These are phyloP conservation scores for Chalcis sispes DNA, from an alignment of 2,888 invertebrate genomes.

Conservation along the genomic window DNA sequence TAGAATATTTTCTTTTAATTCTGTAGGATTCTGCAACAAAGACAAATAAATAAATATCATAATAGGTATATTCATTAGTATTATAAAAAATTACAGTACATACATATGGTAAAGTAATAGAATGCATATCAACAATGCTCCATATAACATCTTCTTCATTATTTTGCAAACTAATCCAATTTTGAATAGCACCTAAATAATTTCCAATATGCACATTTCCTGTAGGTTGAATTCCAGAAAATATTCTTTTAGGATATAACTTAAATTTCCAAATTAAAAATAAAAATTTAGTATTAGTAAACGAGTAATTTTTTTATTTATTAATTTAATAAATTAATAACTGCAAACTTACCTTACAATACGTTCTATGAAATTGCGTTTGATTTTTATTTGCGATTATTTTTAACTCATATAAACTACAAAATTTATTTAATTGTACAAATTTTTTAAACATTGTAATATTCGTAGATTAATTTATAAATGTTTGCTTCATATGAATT, in stretches of 20 bases:
- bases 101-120: constrained; percentile 91
- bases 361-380: constrained; percentile 1
- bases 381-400: constrained; percentile 11
- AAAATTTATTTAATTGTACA: background rate
- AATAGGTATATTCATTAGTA: background rate
- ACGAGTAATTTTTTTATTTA: no score
- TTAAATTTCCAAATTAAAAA: constrained; percentile 42
- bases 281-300: background rate
- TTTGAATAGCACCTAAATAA: constrained; percentile 94
- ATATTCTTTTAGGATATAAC: constrained; percentile 81
- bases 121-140: constrained; percentile 95
- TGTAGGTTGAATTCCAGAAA: constrained; percentile 98
- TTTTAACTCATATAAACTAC: constrained; percentile 25
- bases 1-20: constrained; percentile 82
- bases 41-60: background rate
- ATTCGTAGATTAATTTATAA: background rate
- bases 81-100: constrained; percentile 41
- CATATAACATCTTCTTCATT: constrained; percentile 82
- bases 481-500: background rate
- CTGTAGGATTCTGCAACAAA: constrained; percentile 79
- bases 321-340: background rate
- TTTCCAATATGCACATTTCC: constrained; percentile 96
- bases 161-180: constrained; percentile 91
- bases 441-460: constrained; percentile 44
- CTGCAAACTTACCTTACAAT: constrained; percentile 28